Conservation (phyloP, 1,140 invertebrate species). For the Nixonia krombeini region DNA sequence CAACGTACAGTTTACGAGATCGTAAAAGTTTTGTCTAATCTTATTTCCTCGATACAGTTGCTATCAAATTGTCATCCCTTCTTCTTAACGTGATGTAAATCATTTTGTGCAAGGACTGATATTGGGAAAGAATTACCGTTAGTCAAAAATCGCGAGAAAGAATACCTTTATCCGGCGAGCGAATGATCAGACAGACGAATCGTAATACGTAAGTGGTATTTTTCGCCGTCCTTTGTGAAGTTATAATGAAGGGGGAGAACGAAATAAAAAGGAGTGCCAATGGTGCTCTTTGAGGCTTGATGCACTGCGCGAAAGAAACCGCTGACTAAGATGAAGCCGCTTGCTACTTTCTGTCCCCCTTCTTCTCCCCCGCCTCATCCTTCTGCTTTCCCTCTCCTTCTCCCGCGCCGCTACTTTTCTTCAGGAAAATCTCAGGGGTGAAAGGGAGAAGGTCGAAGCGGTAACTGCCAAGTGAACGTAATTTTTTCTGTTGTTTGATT, state of each 20-base stretch:
- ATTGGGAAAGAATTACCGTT: no score
- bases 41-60: no score
- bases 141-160: no score
- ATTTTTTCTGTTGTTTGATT: constrained; percentile 71
- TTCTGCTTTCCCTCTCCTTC: neutral
- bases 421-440: constrained; percentile 46
- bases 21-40: no score
- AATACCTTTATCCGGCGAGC: neutral
- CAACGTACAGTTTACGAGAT: no score
- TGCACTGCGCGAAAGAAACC: constrained; percentile 43
- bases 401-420: constrained; percentile 16
- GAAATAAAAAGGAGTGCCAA: constrained; percentile 28
- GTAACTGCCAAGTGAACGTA: constrained; percentile 52
- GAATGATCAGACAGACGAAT: constrained; percentile 8
- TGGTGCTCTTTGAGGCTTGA: constrained; percentile 42
- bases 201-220: constrained; percentile 33
- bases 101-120: no score
- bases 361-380: constrained; percentile 10
- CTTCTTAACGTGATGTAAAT: no score
- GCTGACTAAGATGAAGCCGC: constrained; percentile 46
- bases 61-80: no score
- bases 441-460: constrained; percentile 42
- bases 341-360: constrained; percentile 25
- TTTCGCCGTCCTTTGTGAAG: constrained; percentile 36
- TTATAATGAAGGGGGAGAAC: constrained; percentile 40